Conservation (phyloP, 2,797 vertebrate genomes). For the Acanthurus leucopareius region DNA sequence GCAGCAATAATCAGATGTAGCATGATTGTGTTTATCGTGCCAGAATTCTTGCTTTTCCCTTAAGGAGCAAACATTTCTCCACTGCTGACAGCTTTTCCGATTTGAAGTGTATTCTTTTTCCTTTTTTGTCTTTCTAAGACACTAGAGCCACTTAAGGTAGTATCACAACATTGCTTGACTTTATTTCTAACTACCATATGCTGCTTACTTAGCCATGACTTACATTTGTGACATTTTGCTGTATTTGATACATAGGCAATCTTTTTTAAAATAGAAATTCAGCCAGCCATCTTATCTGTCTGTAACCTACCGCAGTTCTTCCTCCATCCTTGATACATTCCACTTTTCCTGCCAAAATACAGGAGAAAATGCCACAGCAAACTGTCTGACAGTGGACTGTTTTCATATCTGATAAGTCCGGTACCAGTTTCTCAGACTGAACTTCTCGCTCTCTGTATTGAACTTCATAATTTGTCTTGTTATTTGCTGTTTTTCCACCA, state of each 20-base stretch:
- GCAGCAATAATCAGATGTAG: not conserved
- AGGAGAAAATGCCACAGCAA: not conserved
- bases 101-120: not conserved
- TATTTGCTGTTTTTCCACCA: not conserved
- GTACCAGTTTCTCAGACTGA: constrained; percentile 3
- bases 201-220: not conserved
- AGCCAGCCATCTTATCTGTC: not conserved
- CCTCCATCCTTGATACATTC: not conserved
- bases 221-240: not conserved
- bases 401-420: constrained; percentile 13
- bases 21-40: not conserved
- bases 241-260: not conserved
- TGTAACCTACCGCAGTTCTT: not conserved
- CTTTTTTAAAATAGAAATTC: not conserved
- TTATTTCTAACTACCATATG: not conserved
- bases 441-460: not conserved
- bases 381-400: not conserved
- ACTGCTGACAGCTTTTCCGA: not conserved
- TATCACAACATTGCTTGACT: not conserved
- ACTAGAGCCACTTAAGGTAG: not conserved
- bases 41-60: not conserved
- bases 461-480: not conserved
- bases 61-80: not conserved
- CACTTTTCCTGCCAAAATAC: constrained; percentile 11
- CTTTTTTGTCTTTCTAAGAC: not conserved